Evolutionary conservation across 2,888 invertebrate species (phyloP), one percentile per base, ranked within the genome.

Genomic region (Drosophila merina): DNA sequence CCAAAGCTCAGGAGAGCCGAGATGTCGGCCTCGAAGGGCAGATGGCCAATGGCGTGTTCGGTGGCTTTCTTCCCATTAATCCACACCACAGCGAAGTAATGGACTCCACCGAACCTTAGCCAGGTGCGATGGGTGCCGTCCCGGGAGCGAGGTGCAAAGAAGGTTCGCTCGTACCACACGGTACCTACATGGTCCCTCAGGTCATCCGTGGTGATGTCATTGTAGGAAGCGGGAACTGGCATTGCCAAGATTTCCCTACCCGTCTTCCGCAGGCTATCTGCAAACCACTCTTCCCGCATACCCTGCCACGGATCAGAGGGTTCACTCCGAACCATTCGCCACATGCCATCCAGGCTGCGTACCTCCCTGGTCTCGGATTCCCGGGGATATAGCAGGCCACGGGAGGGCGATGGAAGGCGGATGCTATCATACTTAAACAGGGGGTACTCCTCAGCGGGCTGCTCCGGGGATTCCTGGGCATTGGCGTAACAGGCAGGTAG

Each of bases 141-240:
- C 98, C 98, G 98, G 69, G 94, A 93, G 12, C 92, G 89, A 0
- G 97, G 96, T 4, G 96, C 94, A 91, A 94, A 96, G 92, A 98
- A 98, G 2, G 93, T 93, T 12, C 95, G 93, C 87, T 98, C 96
- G 91, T 99, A 99, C 99, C 99, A 99, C 26, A 97, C 99, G 89
- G 97, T 94, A 0, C 99, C 99, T 0, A 99, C 95, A 92, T 98
- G 98, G 91, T 99, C 98, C n/a, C 98, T 93, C 2, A 98, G 91
- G 4, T 51, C 40, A 9, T 97, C 95, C 52, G 96, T 95, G 0
- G 97, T 97, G 10, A 99, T 94, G 91, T 99, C 99, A 89, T 99
- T 99, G 93, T 96, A 99, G 57, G 98, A 98, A 0, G 97, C 95
- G 0, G 99, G 99, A 5, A 99, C 98, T 4, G 99, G 98, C 98